phyloP scores from a whole-genome alignment of 2,797 vertebrate species.

The Remorina albescens region DNA sequence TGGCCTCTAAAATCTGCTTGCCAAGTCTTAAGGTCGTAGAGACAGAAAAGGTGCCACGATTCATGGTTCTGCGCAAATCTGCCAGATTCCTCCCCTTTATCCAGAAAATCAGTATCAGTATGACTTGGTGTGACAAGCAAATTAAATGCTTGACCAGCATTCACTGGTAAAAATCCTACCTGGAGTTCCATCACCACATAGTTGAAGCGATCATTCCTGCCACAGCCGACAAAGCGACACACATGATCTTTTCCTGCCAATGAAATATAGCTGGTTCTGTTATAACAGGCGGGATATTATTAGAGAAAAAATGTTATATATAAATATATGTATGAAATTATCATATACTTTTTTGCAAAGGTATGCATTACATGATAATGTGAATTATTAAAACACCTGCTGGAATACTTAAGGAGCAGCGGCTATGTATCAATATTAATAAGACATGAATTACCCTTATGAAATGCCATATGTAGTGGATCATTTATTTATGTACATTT shows the following conservation, averaged over 20 bases:
- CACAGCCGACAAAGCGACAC: constrained; percentile 97
- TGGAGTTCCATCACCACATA: constrained; percentile 99
- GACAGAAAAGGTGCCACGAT: constrained; percentile 91
- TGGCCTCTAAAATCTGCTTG: constrained; percentile 95
- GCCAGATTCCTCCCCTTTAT: constrained; percentile 95
- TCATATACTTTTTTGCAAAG: background rate
- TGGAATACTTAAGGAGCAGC: background rate
- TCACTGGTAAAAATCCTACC: constrained; percentile 79
- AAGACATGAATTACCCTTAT: background rate
- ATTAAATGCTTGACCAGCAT: background rate
- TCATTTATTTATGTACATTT: background rate
- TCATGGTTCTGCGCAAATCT: constrained; percentile 94
- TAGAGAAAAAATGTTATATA: no score
- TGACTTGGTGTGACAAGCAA: background rate
- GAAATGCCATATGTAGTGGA: background rate
- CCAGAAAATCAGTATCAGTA: constrained; percentile 1
- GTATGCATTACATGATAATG: background rate
- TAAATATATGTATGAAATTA: background rate
- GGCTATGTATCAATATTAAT: background rate
- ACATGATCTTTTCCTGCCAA: constrained; percentile 96
- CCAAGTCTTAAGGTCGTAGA: constrained; percentile 96
- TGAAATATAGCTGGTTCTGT: background rate
- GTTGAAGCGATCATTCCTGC: constrained; percentile 98
- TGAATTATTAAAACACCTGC: background rate
- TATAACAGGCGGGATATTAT: no score